A percentile compares a stretch with the other conserved stretches of the same genome.
Evolutionary conservation across 1,140 invertebrate species (phyloP).

Genomic region (Macrobrachium rosenbergii): DNA sequence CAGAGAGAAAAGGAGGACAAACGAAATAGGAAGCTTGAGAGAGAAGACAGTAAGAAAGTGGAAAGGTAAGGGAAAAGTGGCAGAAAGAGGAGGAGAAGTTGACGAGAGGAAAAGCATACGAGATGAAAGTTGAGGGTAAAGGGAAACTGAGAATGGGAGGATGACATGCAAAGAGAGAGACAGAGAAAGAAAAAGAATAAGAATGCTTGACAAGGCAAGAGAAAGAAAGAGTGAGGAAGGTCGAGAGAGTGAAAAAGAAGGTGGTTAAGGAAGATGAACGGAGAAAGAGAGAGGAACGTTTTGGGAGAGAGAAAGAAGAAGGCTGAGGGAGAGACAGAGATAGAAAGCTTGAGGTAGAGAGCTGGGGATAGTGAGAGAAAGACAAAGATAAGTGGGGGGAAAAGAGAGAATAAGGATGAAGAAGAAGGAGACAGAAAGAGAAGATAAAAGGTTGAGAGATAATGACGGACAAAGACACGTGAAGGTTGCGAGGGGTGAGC

Average conservation of each 20-base stretch:
- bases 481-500: too few relatives aligned
- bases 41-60: neutral
- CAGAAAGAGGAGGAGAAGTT: too few relatives aligned
- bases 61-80: neutral
- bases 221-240: neutral
- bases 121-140: neutral
- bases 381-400: neutral
- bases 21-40: neutral
- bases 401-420: neutral
- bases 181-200: neutral
- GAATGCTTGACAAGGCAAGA: neutral
- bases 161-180: too few relatives aligned
- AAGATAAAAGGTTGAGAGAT: neutral
- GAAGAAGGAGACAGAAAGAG: neutral
- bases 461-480: neutral
- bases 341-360: conserved; percentile 11
- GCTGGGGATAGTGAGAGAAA: conserved; percentile 10
- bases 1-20: neutral
- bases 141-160: neutral
- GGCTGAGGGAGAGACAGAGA: neutral
- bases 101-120: neutral
- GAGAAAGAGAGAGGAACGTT: too few relatives aligned
- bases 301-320: too few relatives aligned
- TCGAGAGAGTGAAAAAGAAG: too few relatives aligned
- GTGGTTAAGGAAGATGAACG: too few relatives aligned